phyloP scores from a whole-genome alignment of 2,797 vertebrate species.

The Microhierax caerulescens region DNA sequence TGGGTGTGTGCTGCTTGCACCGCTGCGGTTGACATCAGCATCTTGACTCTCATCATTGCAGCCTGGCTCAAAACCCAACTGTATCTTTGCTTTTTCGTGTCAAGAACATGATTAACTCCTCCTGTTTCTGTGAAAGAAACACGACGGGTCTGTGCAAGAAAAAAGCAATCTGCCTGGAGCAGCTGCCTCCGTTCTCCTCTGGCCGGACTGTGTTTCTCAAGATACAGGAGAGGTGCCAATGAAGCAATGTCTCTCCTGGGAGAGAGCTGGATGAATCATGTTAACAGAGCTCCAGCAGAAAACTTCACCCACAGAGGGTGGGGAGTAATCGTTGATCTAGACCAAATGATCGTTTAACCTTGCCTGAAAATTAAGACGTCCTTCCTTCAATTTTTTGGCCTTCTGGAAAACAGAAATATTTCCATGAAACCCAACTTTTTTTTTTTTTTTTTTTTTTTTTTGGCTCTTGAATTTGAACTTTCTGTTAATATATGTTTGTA shows the following conservation, averaged over 20 bases:
- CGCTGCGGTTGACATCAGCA: not conserved
- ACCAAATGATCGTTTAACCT: conserved; percentile 33
- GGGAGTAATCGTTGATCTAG: conserved; percentile 29
- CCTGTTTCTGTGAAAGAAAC: conserved; percentile 6
- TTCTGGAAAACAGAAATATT: not conserved
- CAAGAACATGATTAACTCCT: conserved; percentile 2
- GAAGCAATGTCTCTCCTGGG: conserved; percentile 26
- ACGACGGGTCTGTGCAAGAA: not conserved
- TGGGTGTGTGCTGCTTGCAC: conserved; percentile 13
- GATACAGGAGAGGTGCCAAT: conserved; percentile 35
- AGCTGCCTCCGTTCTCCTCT: conserved; percentile 3
- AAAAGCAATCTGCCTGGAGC: not conserved
- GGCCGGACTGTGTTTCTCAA: not conserved
- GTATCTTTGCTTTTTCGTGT: not conserved
- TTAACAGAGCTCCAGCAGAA: not conserved
- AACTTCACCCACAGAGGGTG: not conserved
- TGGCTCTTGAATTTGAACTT: not conserved
- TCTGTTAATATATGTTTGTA: not conserved
- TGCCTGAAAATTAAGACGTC: not conserved
- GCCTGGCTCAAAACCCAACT: not conserved
- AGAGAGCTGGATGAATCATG: not conserved
- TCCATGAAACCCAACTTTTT: not conserved
- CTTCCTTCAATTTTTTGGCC: not conserved
- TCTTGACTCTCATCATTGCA: not conserved
- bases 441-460: no score